Conservation (phyloP, 2,797 vertebrate species). For the Pipistrellus kuhlii region DNA sequence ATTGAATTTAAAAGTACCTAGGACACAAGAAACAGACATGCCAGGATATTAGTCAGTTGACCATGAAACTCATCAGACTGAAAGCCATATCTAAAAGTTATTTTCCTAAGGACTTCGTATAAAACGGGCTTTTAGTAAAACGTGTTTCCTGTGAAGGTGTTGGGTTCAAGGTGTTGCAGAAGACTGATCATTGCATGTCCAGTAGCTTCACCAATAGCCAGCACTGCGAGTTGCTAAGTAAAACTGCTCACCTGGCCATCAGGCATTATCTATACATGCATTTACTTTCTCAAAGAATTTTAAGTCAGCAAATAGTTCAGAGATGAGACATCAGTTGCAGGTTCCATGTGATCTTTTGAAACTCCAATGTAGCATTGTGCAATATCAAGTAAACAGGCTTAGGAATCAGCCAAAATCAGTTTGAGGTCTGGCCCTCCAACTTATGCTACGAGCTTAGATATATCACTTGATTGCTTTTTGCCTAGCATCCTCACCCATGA, state of each 20-base stretch:
- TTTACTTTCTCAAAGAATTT: constrained; percentile 33
- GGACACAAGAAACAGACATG: constrained; percentile 66
- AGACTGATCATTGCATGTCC: neutral
- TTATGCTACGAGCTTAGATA: neutral
- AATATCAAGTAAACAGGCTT: constrained; percentile 63
- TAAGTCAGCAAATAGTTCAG: constrained; percentile 31
- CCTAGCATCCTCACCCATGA: neutral
- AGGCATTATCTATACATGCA: neutral
- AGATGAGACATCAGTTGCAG: neutral
- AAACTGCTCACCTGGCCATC: constrained; percentile 15
- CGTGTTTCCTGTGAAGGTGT: neutral
- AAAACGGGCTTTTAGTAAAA: constrained; percentile 23
- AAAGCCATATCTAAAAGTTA: neutral
- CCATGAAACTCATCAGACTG: constrained; percentile 15
- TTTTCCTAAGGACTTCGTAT: constrained; percentile 34
- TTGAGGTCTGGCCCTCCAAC: constrained; percentile 45
- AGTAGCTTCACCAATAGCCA: neutral
- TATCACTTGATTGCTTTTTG: neutral
- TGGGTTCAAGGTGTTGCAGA: neutral
- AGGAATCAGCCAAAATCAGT: constrained; percentile 59
- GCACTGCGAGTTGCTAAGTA: neutral
- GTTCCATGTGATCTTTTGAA: constrained; percentile 54
- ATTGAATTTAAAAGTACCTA: constrained; percentile 84
- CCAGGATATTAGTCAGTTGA: constrained; percentile 37
- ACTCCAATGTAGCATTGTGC: constrained; percentile 36